Evolutionary conservation across 2,113 vertebrate genomes (phyloP).

Genomic region (Tichodroma muraria): DNA sequence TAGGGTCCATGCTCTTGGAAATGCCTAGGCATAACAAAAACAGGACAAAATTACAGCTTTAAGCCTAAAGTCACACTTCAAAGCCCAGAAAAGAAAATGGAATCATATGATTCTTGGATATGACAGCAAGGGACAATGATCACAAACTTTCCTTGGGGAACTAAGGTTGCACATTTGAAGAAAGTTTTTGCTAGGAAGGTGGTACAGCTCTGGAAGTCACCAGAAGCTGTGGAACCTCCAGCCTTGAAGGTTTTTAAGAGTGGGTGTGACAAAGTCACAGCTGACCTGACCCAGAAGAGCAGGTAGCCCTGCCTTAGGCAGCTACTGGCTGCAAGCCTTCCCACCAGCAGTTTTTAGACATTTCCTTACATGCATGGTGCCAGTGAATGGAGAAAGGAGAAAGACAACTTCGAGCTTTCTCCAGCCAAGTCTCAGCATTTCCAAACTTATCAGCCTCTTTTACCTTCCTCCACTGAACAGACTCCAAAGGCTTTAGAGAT

Average conservation of each 20-base stretch:
- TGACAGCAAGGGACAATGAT: background rate
- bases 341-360: background rate
- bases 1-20: constrained; percentile 86
- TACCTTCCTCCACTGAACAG: background rate
- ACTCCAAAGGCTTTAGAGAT: background rate
- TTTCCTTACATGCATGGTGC: background rate
- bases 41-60: background rate
- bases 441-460: background rate
- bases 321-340: background rate
- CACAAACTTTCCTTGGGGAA: background rate
- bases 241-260: background rate
- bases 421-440: background rate
- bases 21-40: constrained; percentile 60
- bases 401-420: background rate
- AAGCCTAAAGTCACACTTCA: background rate
- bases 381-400: background rate
- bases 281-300: background rate
- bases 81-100: background rate
- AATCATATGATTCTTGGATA: background rate
- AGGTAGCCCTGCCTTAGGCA: background rate
- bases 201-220: background rate
- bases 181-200: background rate
- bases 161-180: background rate
- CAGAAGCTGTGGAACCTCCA: background rate
- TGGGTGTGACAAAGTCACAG: background rate